Base-by-base conservation (phyloP, 2,113 vertebrate species). In the Scomber japonicus region DNA sequence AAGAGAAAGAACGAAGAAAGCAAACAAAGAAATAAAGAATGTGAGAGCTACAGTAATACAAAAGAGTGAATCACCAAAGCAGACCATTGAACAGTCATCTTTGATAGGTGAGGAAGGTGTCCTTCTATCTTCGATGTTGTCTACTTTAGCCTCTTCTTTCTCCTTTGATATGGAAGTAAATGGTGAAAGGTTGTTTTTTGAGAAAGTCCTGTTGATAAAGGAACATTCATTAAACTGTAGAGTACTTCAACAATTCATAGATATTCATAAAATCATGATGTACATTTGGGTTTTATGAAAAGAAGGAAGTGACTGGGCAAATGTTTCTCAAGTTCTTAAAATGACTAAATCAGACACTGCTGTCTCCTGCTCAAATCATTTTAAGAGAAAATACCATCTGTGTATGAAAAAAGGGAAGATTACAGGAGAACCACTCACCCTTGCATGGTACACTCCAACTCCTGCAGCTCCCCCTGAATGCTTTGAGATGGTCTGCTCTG, bases 121-220 rank as follows among this genome's bases (percentile, higher is more conserved):
- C 49, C 14, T 44, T 72, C 30, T 51, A 7, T 55, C 27, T 14
- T 71, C 27, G 40, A 12, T 53, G 35, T 78, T 30, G 1, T 64
- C 13, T 31, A n/a, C 31, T 55, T 74, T 55, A 59, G 64, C 51
- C 57, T n/a, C 44, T 11, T 76, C 48, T 19, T 60, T 68, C 15
- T 59, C 57, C 14, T 53, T 75, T 21, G 21, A 48, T 15, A 6
- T 6, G 3, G 64, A 64, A 8, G 50, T 45, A 12, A 56, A 17
- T 0, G 8, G n/a, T 40, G 60, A 16, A 6, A 0, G 67, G 15
- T 19, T 46, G 30, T 51, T 3, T 2, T 70, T 24, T 49, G 76
- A 63, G 44, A 54, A 54, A 0, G 17, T 60, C 57, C 89, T 92
- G 85, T 62, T 72, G 60, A 75, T 17, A 45, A 80, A 77, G 7